Evolutionary conservation across 1,140 invertebrate genomes (phyloP), one percentile per base, ranked within the genome.

Genomic region (Lethrus apterus): DNA sequence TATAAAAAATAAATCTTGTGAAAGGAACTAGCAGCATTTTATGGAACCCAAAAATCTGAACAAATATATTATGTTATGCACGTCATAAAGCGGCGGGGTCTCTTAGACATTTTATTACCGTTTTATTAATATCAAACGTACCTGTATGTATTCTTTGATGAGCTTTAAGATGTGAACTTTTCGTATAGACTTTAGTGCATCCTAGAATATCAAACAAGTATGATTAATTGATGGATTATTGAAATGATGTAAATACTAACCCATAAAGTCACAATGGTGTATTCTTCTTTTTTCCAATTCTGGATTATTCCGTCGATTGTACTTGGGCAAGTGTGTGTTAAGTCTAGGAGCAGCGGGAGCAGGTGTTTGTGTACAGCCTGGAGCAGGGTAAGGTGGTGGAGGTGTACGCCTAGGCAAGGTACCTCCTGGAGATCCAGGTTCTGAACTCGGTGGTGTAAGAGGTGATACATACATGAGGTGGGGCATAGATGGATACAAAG

Each of bases 101-200:
- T n/a, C n/a, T n/a, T n/a, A n/a, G n/a, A n/a, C n/a, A n/a, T n/a
- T n/a, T n/a, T n/a, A n/a, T n/a, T n/a, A n/a, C n/a, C 14, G 7
- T 10, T 26, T 7, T 7, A 26, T 26, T 26, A n/a, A 26, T 26
- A n/a, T 7, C n/a, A 23, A n/a, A 63, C 76, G 83, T 77, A 97
- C 94, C 94, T 74, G 93, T 97, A 66, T 98, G 94, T 70, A 96
- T 94, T 64, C 95, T 77, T 70, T 97, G 90, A 74, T 98, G 95
- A 43, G 94, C 94, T 72, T 98, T 98, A 8, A 98, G 76, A 71
- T 98, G 95, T 53, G 93, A 98, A 71, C 91, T 95, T 77, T 98
- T 98, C 33, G 94, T 98, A 71, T 98, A 98, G 30, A 97, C 93
- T 75, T 98, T 98, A 59, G 84, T 86, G 71, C 95, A 98, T 61